A percentile compares a stretch with the other conserved stretches of the same genome.
Evolutionary conservation across 1,140 invertebrate genomes (phyloP).

Genomic region (Drosophila pachea): DNA sequence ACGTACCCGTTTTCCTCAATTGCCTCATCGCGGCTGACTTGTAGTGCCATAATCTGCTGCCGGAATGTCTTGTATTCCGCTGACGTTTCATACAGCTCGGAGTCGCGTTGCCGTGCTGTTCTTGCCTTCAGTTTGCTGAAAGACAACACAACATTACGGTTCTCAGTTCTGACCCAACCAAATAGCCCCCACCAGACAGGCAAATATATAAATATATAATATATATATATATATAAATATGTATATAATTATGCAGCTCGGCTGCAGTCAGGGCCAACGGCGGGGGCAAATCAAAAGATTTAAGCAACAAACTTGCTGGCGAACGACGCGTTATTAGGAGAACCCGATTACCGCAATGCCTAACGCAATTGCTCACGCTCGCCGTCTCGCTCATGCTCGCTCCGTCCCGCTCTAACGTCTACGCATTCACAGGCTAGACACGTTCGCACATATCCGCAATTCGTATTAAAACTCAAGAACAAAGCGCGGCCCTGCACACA

Average conservation of each 20-base stretch:
- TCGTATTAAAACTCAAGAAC: constrained; percentile 64
- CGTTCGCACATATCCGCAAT: constrained; percentile 64
- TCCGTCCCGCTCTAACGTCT: not conserved
- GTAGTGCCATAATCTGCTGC: constrained; percentile 71
- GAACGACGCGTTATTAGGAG: not conserved
- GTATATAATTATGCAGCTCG: not conserved
- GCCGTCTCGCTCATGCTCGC: too few relatives aligned
- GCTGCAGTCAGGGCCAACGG: not conserved
- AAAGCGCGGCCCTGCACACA: constrained; percentile 28
- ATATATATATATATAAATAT: constrained; percentile 5
- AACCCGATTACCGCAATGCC: constrained; percentile 1
- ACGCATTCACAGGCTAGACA: constrained; percentile 51
- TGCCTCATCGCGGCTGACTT: constrained; percentile 71
- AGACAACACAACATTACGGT: constrained; percentile 14
- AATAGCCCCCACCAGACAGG: not conserved
- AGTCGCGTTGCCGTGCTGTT: constrained; percentile 69
- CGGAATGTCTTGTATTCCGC: constrained; percentile 72
- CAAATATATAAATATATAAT: constrained; percentile 2
- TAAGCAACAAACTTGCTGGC: constrained; percentile 24
- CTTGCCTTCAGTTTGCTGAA: constrained; percentile 60
- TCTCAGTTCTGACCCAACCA: not conserved
- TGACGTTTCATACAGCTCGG: constrained; percentile 66
- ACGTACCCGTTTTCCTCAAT: constrained; percentile 75
- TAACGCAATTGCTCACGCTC: too few relatives aligned
- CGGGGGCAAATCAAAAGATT: constrained; percentile 24